Percentiles rank a stretch among this genome's conserved stretches.
Conservation (phyloP, 2,888 invertebrate genomes). For the Stenotaenia linearis region DNA sequence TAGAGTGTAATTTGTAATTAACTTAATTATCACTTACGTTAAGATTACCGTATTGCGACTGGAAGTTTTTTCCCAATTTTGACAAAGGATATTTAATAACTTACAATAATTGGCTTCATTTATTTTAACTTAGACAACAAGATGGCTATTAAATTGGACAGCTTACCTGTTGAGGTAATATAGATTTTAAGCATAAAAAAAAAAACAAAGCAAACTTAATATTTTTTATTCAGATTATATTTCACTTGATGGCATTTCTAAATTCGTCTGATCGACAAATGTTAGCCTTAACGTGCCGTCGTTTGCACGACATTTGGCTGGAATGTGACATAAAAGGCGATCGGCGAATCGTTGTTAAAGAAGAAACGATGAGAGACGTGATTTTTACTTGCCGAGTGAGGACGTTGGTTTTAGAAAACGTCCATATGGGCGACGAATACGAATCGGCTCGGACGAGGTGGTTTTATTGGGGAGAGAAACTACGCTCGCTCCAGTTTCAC, state of each 20-base stretch:
- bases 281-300: slow-evolving; percentile 59
- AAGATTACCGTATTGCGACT: no score
- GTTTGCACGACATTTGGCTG: slow-evolving; percentile 64
- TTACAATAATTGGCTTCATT: background rate
- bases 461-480: slow-evolving; percentile 40
- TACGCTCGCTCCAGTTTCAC: slow-evolving; percentile 43
- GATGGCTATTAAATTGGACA: no score
- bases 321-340: slow-evolving; percentile 56
- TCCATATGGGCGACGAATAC: slow-evolving; percentile 41
- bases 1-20: no score
- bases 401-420: slow-evolving; percentile 42
- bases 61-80: no score
- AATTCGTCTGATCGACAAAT: slow-evolving; percentile 59
- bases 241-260: slow-evolving; percentile 44
- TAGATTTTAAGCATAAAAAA: background rate
- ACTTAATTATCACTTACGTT: no score
- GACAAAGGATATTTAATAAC: no score
- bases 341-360: slow-evolving; percentile 51
- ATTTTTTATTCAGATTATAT: slow-evolving; percentile 42
- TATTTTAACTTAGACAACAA: background rate
- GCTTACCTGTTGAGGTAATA: no score
- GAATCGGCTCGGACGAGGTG: slow-evolving; percentile 41
- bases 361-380: slow-evolving; percentile 32
- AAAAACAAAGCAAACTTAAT: background rate
- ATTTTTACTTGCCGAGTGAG: slow-evolving; percentile 36